Conservation (phyloP, 2,113 vertebrate genomes). For the Peromyscus leucopus region DNA sequence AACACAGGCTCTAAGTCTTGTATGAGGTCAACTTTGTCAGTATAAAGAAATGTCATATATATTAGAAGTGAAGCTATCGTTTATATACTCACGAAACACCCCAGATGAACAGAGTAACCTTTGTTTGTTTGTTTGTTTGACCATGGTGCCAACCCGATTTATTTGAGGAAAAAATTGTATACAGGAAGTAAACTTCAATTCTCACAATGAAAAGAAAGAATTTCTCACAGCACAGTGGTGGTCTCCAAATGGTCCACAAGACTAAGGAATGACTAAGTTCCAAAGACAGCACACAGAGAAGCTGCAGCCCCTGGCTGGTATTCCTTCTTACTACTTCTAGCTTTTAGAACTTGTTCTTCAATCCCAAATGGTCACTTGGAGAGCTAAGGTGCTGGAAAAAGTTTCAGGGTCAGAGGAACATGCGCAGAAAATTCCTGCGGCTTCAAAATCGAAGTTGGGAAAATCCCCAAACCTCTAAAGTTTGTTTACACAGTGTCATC, state of each 20-base stretch:
- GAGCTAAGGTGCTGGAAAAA: not conserved
- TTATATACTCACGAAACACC: not conserved
- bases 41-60: not conserved
- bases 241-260: not conserved
- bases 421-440: constrained; percentile 67
- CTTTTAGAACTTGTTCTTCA: constrained; percentile 11
- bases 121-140: not conserved
- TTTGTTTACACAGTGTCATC: constrained; percentile 66
- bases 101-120: not conserved
- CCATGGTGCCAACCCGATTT: not conserved
- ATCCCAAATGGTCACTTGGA: constrained; percentile 16
- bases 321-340: not conserved
- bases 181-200: constrained; percentile 17
- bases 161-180: not conserved
- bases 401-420: not conserved
- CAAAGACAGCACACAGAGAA: constrained; percentile 1
- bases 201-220: not conserved
- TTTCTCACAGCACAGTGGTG: not conserved
- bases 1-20: not conserved
- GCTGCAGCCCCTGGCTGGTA: not conserved
- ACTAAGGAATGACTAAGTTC: not conserved
- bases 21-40: not conserved
- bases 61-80: not conserved
- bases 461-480: constrained; percentile 1
- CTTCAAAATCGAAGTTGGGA: constrained; percentile 3